These are phyloP conservation scores for Hoplostethus mediterraneus DNA, from an alignment of 2,797 vertebrate species.

Conservation along the genomic window DNA sequence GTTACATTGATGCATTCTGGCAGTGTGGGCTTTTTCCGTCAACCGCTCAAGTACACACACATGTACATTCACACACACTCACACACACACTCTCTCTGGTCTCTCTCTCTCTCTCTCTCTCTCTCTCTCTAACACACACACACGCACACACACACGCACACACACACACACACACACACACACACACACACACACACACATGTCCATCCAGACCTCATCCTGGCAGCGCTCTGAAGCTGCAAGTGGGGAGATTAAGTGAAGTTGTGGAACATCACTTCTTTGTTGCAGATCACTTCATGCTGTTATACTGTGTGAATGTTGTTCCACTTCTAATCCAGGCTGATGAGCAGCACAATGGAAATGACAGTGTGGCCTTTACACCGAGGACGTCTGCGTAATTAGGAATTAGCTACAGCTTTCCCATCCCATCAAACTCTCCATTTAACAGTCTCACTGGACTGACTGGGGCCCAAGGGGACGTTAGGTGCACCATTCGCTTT, in stretches of 20 bases:
- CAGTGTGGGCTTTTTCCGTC: conserved; percentile 68
- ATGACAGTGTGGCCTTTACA: conserved; percentile 40
- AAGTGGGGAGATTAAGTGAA: conserved; percentile 56
- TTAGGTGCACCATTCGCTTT: conserved; percentile 34
- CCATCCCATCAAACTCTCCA: conserved; percentile 36
- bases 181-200: conserved; percentile 21
- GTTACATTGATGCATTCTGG: conserved; percentile 70
- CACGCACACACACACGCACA: conserved; percentile 20
- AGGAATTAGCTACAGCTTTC: conserved; percentile 60
- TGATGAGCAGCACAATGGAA: conserved; percentile 56
- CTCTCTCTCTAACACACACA: conserved; percentile 1
- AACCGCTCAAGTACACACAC: conserved; percentile 37
- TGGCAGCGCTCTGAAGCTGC: conserved; percentile 20
- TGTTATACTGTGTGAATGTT: conserved; percentile 43
- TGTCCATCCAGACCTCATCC: conserved; percentile 20
- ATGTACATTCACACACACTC: conserved; percentile 17
- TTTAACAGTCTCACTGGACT: not conserved
- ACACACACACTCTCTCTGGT: not conserved
- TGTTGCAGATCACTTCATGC: conserved; percentile 53
- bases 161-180: conserved; percentile 7
- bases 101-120: not conserved
- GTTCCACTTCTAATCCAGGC: conserved; percentile 56
- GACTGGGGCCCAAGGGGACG: conserved; percentile 31
- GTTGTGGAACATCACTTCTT: conserved; percentile 45
- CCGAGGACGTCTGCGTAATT: conserved; percentile 42